These are phyloP conservation scores for Hirudinaria manillensis DNA, from an alignment of 2,888 invertebrate species.

Conservation along the genomic window DNA sequence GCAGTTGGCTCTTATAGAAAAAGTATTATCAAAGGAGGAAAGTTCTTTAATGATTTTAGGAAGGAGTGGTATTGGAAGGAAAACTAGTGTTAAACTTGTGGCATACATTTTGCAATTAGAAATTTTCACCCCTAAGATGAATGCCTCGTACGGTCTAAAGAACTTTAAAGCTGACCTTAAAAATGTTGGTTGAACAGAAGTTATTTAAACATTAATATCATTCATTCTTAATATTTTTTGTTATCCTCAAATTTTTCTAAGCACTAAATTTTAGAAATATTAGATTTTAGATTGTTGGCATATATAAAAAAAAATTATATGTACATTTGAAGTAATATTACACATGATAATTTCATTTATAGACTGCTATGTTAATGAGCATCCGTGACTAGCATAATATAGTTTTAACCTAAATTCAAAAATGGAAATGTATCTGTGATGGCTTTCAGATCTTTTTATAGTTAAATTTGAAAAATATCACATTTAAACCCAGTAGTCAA, in stretches of 20 bases:
- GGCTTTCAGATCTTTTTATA: too few relatives aligned
- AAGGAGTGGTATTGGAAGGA: conserved; percentile 72
- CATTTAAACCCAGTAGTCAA: too few relatives aligned
- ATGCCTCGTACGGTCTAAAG: conserved; percentile 60
- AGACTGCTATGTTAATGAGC: too few relatives aligned
- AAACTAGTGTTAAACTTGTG: conserved; percentile 70
- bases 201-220: background rate
- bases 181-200: conserved; percentile 59
- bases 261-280: too few relatives aligned
- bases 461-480: too few relatives aligned
- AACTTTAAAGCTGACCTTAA: conserved; percentile 75
- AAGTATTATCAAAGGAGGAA: conserved; percentile 61
- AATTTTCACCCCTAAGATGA: conserved; percentile 59
- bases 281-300: too few relatives aligned
- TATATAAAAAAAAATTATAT: too few relatives aligned
- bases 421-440: too few relatives aligned
- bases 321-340: too few relatives aligned
- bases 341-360: too few relatives aligned
- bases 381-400: too few relatives aligned
- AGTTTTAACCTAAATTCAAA: too few relatives aligned
- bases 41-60: conserved; percentile 70
- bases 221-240: background rate
- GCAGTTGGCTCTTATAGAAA: conserved; percentile 63
- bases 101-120: conserved; percentile 69
- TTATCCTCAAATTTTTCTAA: background rate